Percentiles rank a stretch among this genome's conserved stretches.
phyloP scores from a whole-genome alignment of 2,113 vertebrate species.

The Seriola rivoliana region DNA sequence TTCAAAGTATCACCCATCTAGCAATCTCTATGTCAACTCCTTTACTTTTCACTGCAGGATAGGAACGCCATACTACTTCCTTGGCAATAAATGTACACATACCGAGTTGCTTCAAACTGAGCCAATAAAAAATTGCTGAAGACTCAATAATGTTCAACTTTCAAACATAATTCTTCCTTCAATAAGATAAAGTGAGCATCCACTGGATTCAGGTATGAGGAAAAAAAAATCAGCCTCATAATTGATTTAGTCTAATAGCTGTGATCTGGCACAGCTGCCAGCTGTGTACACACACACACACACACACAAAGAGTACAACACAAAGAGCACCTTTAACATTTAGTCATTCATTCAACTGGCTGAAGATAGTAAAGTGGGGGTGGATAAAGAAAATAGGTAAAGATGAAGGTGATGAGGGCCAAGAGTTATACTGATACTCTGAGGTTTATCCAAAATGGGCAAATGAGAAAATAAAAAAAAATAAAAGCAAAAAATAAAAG shows the following conservation, averaged over 20 bases:
- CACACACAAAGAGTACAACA: slow-evolving; percentile 18
- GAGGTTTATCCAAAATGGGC: not conserved
- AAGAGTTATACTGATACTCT: not conserved
- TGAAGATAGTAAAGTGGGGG: not conserved
- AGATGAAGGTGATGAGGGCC: not conserved
- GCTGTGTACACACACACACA: slow-evolving; percentile 60
- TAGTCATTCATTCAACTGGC: slow-evolving; percentile 34
- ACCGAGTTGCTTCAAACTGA: not conserved
- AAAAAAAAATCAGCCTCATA: slow-evolving; percentile 45
- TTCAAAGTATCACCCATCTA: not conserved
- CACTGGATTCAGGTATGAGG: slow-evolving; percentile 11
- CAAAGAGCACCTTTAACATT: slow-evolving; percentile 48
- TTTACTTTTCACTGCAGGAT: no score
- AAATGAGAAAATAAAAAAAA: not conserved
- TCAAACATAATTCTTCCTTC: slow-evolving; percentile 10
- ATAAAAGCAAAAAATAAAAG: not conserved
- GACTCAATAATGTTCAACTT: not conserved
- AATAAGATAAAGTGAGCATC: slow-evolving; percentile 6
- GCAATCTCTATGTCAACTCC: no score
- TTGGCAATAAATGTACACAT: not conserved
- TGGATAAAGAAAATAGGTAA: not conserved
- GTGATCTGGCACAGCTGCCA: slow-evolving; percentile 60
- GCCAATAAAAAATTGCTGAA: not conserved
- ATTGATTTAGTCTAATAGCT: slow-evolving; percentile 63
- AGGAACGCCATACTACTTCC: not conserved